A percentile compares a stretch with the other conserved stretches of the same genome.
phyloP scores from a whole-genome alignment of 2,113 vertebrate species.

The Psettodes erumei region DNA sequence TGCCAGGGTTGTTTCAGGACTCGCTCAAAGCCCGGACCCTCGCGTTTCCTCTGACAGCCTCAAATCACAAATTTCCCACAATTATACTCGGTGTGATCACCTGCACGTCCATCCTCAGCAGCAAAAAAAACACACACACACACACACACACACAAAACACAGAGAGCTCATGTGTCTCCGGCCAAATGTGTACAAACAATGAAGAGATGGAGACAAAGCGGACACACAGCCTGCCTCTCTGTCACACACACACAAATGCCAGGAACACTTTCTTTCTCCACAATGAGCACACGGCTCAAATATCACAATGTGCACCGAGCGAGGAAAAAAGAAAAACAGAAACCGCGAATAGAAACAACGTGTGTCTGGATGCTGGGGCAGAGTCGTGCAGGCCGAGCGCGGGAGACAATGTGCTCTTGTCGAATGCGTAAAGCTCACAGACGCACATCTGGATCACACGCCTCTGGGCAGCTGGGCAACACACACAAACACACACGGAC shows the following conservation, averaged over 20 bases:
- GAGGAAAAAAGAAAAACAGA: neutral
- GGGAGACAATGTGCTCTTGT: constrained; percentile 67
- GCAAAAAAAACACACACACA: no score
- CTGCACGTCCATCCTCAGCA: constrained; percentile 33
- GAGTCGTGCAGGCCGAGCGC: constrained; percentile 45
- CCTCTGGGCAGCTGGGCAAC: constrained; percentile 72
- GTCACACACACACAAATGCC: constrained; percentile 18
- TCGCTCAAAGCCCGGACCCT: constrained; percentile 31
- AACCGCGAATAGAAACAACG: constrained; percentile 37
- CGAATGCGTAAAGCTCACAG: constrained; percentile 69
- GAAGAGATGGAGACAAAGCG: constrained; percentile 83
- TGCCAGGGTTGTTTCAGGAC: constrained; percentile 57
- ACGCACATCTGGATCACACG: constrained; percentile 88
- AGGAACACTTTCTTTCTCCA: constrained; percentile 63
- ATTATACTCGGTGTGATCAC: constrained; percentile 33
- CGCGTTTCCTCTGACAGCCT: constrained; percentile 11
- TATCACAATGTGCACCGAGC: constrained; percentile 49
- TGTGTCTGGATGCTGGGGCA: constrained; percentile 26
- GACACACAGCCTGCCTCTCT: constrained; percentile 49
- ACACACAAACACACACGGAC: constrained; percentile 31
- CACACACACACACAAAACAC: no score
- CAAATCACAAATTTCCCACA: constrained; percentile 35
- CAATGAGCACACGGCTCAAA: constrained; percentile 54
- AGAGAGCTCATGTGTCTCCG: constrained; percentile 31
- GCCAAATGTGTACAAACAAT: constrained; percentile 82